Conservation (phyloP, 2,888 invertebrate species). For the Baccha elongata region DNA sequence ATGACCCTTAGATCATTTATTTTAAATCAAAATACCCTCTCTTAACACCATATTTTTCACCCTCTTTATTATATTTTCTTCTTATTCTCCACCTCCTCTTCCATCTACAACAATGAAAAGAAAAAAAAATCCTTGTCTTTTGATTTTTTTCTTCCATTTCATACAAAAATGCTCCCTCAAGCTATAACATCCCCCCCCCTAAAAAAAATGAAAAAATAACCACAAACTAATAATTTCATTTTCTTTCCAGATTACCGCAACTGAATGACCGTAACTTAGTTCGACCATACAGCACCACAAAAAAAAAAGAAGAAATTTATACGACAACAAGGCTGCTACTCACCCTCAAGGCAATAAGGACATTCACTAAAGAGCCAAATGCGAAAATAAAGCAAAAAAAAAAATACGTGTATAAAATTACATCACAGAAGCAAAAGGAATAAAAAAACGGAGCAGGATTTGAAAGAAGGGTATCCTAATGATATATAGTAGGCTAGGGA, state of each 20-base stretch:
- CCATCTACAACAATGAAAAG: slow-evolving; percentile 6
- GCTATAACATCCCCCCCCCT: not conserved
- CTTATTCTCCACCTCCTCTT: slow-evolving; percentile 33
- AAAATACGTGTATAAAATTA: slow-evolving; percentile 12
- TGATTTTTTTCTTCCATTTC: slow-evolving; percentile 29
- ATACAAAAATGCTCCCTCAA: slow-evolving; percentile 21
- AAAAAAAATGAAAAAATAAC: slow-evolving; percentile 14
- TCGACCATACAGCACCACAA: slow-evolving; percentile 34
- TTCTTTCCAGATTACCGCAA: slow-evolving; percentile 72
- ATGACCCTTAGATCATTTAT: slow-evolving; percentile 67
- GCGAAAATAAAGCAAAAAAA: slow-evolving; percentile 15
- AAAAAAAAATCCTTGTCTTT: slow-evolving; percentile 36
- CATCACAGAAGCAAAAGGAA: slow-evolving; percentile 11
- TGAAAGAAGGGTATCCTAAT: slow-evolving; percentile 67
- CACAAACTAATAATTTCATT: slow-evolving; percentile 71
- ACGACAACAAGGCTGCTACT: slow-evolving; percentile 62
- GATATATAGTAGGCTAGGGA: slow-evolving; percentile 71
- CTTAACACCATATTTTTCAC: slow-evolving; percentile 9
- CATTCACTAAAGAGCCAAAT: slow-evolving; percentile 50
- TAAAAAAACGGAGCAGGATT: slow-evolving; percentile 43
- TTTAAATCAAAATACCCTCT: slow-evolving; percentile 66
- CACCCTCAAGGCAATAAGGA: slow-evolving; percentile 65
- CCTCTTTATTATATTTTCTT: not conserved
- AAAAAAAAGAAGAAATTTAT: slow-evolving; percentile 23
- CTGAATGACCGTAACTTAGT: slow-evolving; percentile 67